phyloP scores from a whole-genome alignment of 2,888 invertebrate genomes.

The Allygus modestus region DNA sequence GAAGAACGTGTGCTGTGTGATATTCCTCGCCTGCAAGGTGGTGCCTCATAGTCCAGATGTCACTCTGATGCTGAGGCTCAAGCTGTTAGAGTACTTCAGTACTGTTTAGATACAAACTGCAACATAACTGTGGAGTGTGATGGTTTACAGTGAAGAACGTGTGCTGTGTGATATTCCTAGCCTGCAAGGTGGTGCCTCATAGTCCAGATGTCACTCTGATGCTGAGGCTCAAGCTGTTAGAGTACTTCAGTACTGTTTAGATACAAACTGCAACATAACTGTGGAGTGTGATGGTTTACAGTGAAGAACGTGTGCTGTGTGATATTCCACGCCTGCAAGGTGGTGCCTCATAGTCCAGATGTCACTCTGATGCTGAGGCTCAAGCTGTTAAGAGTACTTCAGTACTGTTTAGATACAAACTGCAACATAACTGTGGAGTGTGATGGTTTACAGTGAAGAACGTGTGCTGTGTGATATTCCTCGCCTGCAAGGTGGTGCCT shows the following conservation, averaged over 20 bases:
- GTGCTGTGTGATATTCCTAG: background rate
- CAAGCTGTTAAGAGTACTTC: too few relatives aligned
- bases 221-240: too few relatives aligned
- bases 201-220: background rate
- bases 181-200: background rate
- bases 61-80: background rate
- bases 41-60: background rate
- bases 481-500: slow-evolving; percentile 15
- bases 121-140: too few relatives aligned
- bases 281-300: background rate
- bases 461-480: background rate
- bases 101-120: too few relatives aligned
- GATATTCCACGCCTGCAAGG: background rate
- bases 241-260: too few relatives aligned
- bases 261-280: too few relatives aligned
- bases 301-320: slow-evolving; percentile 11
- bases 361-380: background rate
- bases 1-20: background rate
- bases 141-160: slow-evolving; percentile 24
- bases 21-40: background rate
- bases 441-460: slow-evolving; percentile 33
- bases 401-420: too few relatives aligned
- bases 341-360: background rate
- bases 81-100: too few relatives aligned
- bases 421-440: too few relatives aligned